Conservation (phyloP, 37 sponge, comb jelly and placozoan species). For the Haliclona indistincta region DNA sequence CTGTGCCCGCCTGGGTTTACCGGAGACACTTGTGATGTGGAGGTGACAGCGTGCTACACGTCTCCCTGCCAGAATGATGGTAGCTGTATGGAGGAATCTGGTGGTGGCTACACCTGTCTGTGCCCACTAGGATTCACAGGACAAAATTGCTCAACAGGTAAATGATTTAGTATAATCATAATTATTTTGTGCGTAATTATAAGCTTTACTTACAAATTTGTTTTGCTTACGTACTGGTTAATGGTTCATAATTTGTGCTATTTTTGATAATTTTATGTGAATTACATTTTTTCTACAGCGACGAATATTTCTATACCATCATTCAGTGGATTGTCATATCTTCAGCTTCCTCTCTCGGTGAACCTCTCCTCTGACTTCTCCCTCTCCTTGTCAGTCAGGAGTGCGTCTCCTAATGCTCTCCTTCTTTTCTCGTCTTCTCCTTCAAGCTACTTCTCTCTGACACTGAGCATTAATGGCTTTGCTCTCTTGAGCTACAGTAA, state of each 20-base stretch:
- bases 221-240: no score
- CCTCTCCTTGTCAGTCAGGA: constrained; percentile 12
- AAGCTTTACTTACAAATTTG: neutral
- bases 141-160: constrained; percentile 33
- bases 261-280: no score
- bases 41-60: constrained; percentile 55
- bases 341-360: neutral
- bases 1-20: constrained; percentile 53
- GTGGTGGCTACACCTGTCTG: constrained; percentile 18
- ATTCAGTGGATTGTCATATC: constrained; percentile 37
- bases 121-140: constrained; percentile 18
- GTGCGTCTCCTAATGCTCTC: constrained; percentile 14
- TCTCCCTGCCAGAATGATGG: constrained; percentile 52
- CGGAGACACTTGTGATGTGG: constrained; percentile 53
- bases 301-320: constrained; percentile 5
- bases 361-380: neutral
- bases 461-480: neutral
- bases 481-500: constrained; percentile 4
- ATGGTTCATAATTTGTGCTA: no score
- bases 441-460: constrained; percentile 34
- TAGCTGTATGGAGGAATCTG: constrained; percentile 4
- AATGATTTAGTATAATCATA: neutral
- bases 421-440: constrained; percentile 8
- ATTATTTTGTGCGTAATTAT: neutral
- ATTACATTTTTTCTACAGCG: no score